phyloP scores from a whole-genome alignment of 2,888 invertebrate genomes.

The Aphidius colemani region DNA sequence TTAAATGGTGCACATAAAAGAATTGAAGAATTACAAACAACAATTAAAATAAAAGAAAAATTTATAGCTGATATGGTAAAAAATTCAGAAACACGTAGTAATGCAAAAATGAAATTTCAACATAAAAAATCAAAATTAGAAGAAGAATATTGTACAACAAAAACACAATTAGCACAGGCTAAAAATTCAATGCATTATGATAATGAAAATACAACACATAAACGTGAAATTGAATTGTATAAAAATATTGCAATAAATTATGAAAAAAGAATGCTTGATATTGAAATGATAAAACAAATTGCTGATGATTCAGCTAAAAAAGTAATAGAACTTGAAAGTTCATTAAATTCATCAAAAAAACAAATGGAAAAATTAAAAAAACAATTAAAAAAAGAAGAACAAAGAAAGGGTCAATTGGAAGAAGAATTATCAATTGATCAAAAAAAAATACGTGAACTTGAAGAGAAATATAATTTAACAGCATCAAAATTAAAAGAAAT shows the following conservation, averaged over 20 bases:
- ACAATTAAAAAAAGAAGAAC: slow-evolving; percentile 75
- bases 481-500: slow-evolving; percentile 53
- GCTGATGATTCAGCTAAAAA: slow-evolving; percentile 70
- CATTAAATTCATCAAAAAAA: slow-evolving; percentile 74
- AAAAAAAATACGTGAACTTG: slow-evolving; percentile 58
- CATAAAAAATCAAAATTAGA: slow-evolving; percentile 69
- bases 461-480: slow-evolving; percentile 63
- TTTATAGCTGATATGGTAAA: slow-evolving; percentile 72
- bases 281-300: slow-evolving; percentile 64
- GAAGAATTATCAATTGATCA: slow-evolving; percentile 66
- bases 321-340: slow-evolving; percentile 74
- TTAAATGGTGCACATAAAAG: slow-evolving; percentile 72
- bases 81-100: slow-evolving; percentile 65
- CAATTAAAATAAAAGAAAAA: slow-evolving; percentile 75
- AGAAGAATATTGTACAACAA: slow-evolving; percentile 67
- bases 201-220: slow-evolving; percentile 52
- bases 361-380: slow-evolving; percentile 77
- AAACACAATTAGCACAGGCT: slow-evolving; percentile 64
- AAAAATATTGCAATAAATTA: slow-evolving; percentile 61
- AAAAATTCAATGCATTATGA: slow-evolving; percentile 51
- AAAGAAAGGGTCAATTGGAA: slow-evolving; percentile 72
- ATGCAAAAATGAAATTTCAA: slow-evolving; percentile 67
- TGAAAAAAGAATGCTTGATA: slow-evolving; percentile 63
- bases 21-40: slow-evolving; percentile 71
- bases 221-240: slow-evolving; percentile 58